Evolutionary conservation across 2,113 vertebrate genomes (phyloP).

Genomic region (Penelope pileata): DNA sequence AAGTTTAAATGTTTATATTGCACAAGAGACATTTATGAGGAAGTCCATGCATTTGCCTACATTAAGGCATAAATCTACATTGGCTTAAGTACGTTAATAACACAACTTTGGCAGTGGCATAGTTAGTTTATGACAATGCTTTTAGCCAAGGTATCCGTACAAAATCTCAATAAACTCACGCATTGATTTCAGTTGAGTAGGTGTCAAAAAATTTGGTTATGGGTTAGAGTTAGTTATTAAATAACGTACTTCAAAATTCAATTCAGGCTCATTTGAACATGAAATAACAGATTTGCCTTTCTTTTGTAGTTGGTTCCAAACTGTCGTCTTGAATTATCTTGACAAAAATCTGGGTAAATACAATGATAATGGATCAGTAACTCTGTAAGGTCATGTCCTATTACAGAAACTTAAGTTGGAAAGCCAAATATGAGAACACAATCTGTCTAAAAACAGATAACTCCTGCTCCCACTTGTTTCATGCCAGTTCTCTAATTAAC

Average conservation of each 20-base stretch:
- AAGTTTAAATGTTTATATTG: too few relatives aligned
- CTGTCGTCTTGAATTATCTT: neutral
- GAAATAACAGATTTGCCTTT: neutral
- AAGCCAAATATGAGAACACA: neutral
- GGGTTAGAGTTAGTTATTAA: neutral
- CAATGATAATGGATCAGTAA: neutral
- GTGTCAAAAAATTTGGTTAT: neutral
- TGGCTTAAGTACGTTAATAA: neutral
- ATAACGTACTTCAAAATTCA: neutral
- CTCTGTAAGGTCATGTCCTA: neutral
- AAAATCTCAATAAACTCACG: neutral
- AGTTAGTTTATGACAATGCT: neutral
- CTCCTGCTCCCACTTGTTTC: neutral
- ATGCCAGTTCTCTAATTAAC: neutral
- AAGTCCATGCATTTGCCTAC: neutral
- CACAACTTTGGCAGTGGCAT: neutral
- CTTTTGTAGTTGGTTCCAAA: neutral
- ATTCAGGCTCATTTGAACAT: neutral
- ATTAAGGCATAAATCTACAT: too few relatives aligned
- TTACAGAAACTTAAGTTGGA: neutral
- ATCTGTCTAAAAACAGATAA: neutral
- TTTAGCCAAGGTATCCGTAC: neutral
- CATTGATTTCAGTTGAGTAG: neutral
- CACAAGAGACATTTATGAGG: too few relatives aligned
- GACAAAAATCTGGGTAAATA: neutral